Conservation (phyloP, 2,113 vertebrate species). For the Callospermophilus lateralis region DNA sequence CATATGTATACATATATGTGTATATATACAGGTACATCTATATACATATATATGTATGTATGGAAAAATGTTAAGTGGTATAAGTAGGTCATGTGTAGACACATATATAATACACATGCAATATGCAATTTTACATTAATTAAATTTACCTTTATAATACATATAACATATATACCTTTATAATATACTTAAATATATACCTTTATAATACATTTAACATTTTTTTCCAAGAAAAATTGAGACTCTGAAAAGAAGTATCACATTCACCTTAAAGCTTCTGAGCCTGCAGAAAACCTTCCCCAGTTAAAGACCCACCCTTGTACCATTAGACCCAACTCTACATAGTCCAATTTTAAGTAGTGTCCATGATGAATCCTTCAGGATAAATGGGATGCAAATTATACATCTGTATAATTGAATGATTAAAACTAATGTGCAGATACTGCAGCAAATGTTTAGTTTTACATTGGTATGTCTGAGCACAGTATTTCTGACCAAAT, state of each 20-base stretch:
- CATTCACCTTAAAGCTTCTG: neutral
- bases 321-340: neutral
- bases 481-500: neutral
- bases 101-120: neutral
- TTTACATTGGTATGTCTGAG: neutral
- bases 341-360: neutral
- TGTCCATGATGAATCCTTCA: neutral
- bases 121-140: neutral
- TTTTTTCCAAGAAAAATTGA: conserved; percentile 15
- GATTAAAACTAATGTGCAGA: neutral
- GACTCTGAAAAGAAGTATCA: neutral
- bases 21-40: too few species aligned
- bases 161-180: neutral
- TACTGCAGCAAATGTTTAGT: neutral
- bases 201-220: conserved; percentile 1
- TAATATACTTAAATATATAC: neutral
- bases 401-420: neutral
- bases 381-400: neutral
- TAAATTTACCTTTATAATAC: neutral
- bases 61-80: too few species aligned
- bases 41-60: too few species aligned
- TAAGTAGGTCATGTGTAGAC: too few species aligned
- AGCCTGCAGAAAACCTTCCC: neutral
- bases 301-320: neutral
- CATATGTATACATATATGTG: too few species aligned